Evolutionary conservation across 2,888 invertebrate genomes (phyloP), one percentile per base, ranked within the genome.

Genomic region (Axea sp.): DNA sequence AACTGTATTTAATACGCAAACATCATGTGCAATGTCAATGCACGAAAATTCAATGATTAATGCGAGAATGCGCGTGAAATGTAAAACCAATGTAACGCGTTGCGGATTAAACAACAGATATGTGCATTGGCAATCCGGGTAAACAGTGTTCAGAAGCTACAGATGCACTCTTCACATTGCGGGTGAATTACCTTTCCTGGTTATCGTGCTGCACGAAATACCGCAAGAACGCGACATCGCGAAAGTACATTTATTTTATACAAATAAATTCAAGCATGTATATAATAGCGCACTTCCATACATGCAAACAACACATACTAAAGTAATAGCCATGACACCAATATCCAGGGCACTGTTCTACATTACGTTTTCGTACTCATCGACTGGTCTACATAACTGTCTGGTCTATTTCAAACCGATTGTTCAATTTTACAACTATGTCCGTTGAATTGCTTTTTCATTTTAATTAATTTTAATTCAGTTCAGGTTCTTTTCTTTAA

Each of bases 261-360:
- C 55, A 65, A 65, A 65, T 65, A 47, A 55, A 57, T 67, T 15
- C 47, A 12, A 37, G 47, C 24, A 28, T 37, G 43, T 67, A 12
- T 53, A 28, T 26, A 45, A 28, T 17, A 19, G 22, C 19, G 11
- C 22, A 8, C 11, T 59, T 35, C 33, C 59, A 28, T 51, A 41
- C 35, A 30, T 47, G 28, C 28, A 43, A 35, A 17, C 37, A 37
- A 81, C 79, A 81, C 81, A 82, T 81, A 79, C 78, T 73, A 73
- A 80, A 55, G 55, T 41, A 47, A 62, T 80, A 83, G 82, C 84
- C 84, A 83, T 84, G 84, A 84, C 84, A 84, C 82, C 82, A 73
- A 72, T 81, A 85, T 83, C 82, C 83, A 84, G 85, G 85, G 80
- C 85, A 84, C 81, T 83, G 84, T 83, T 82, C 84, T 76, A 85